Conservation (phyloP, 2,113 vertebrate genomes). For the Rhineura floridana region DNA sequence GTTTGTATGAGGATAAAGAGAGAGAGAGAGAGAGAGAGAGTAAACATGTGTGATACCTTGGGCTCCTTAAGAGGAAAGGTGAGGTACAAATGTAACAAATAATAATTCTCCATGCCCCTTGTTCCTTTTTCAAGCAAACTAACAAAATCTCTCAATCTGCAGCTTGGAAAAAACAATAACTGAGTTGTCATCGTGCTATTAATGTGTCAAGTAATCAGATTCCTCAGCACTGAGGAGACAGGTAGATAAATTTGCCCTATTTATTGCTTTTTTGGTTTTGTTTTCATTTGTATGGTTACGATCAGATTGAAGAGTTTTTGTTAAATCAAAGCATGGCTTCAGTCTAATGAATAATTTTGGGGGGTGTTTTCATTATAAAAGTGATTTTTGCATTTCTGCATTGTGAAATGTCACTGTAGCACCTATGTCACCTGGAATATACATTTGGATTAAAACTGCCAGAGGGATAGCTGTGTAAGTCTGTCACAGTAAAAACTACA, state of each 20-base stretch:
- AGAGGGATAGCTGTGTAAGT: neutral
- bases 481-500: neutral
- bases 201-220: constrained; percentile 15
- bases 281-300: neutral
- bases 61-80: neutral
- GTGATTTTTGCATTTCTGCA: neutral
- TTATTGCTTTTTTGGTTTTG: neutral
- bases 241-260: neutral
- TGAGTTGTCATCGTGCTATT: neutral
- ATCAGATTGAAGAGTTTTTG: neutral
- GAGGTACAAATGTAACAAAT: neutral
- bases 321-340: neutral
- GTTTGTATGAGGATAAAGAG: neutral
- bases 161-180: constrained; percentile 11
- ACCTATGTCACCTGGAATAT: neutral
- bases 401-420: neutral
- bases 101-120: neutral
- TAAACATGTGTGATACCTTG: neutral
- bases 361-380: neutral
- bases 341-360: neutral
- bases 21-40: neutral
- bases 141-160: neutral
- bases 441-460: neutral
- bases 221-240: neutral
- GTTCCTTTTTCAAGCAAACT: neutral